Base-by-base conservation (phyloP, 1,140 invertebrate species). In the Drosophila triauraria region DNA sequence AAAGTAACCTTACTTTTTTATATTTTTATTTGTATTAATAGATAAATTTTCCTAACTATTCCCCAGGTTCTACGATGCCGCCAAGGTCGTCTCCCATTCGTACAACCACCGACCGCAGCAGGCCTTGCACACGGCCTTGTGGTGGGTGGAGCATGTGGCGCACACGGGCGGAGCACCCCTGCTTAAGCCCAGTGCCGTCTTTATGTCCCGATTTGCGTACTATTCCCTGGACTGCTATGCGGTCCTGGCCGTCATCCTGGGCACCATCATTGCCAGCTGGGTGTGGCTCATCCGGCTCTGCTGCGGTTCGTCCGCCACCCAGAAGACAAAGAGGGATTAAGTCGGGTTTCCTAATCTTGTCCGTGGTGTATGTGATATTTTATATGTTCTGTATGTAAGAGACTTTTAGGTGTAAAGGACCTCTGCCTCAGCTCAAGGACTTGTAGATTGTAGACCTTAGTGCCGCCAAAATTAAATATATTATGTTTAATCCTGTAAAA, bases 131-230 rank as follows among this genome's bases (percentile, higher is more conserved):
- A 76, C 77, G 6, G 94, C 93, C 4, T 62, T 93, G n/a, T 93
- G 92, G 87, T 94, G 94, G 92, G 88, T 94, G 7, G 94, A 94
- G 79, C 93, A 94, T 77, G 87, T 94, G 10, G 87, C 92, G 3
- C 65, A 93, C 23, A 93, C 94, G 12, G 78, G 91, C 8, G 94
- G 94, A 2, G 93, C 92, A n/a, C 85, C 90, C 2, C 86, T 94
- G 23, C 44, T 93, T 2, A 91, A 90, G 50, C 91, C 93, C n/a
- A 82, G 92, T 27, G 64, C 90, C 6, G 81, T 84, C 0, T 23
- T 85, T 8, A 74, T 93, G 78, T 77, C 87, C 3, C 78, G 88
- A 6, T 92, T 91, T 46, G 76, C 76, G 7, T 93, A 93, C 68
- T 87, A 92, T 46, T 92, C 82, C 1, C 63, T 91, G 27, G 92